Evolutionary conservation across 2,888 invertebrate genomes (phyloP).

Genomic region (Sepiola atlantica): DNA sequence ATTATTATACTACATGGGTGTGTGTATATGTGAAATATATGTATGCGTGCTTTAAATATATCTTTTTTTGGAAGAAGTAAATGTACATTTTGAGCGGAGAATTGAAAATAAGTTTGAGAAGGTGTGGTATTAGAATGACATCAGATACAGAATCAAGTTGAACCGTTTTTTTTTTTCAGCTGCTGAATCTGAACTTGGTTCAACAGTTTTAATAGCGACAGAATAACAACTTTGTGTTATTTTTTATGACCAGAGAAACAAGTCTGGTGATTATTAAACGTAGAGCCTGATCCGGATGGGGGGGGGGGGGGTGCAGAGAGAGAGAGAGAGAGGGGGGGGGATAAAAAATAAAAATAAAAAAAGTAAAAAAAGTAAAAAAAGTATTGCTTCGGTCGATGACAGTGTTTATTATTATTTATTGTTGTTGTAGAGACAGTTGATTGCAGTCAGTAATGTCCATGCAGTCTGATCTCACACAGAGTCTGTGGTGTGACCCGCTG

Average conservation of each 20-base stretch:
- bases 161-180: too few relatives aligned
- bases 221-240: not conserved
- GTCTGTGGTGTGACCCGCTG: not conserved
- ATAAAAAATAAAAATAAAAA: not conserved
- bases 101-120: too few relatives aligned
- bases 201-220: not conserved
- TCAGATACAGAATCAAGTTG: too few relatives aligned
- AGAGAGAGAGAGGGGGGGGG: too few relatives aligned
- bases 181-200: not conserved
- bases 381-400: not conserved
- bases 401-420: not conserved
- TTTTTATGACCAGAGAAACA: not conserved
- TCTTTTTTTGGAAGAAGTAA: too few relatives aligned
- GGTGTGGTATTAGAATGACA: too few relatives aligned
- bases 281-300: not conserved
- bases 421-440: not conserved
- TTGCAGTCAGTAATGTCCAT: not conserved
- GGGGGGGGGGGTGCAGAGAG: too few relatives aligned
- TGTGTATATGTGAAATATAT: too few relatives aligned
- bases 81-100: too few relatives aligned
- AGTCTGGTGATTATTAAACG: not conserved
- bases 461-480: not conserved
- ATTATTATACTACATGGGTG: too few relatives aligned
- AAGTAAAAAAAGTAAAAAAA: not conserved
- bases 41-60: too few relatives aligned